These are phyloP conservation scores for Enteromius fasciolatus DNA, from an alignment of 2,797 vertebrate genomes.

Conservation along the genomic window DNA sequence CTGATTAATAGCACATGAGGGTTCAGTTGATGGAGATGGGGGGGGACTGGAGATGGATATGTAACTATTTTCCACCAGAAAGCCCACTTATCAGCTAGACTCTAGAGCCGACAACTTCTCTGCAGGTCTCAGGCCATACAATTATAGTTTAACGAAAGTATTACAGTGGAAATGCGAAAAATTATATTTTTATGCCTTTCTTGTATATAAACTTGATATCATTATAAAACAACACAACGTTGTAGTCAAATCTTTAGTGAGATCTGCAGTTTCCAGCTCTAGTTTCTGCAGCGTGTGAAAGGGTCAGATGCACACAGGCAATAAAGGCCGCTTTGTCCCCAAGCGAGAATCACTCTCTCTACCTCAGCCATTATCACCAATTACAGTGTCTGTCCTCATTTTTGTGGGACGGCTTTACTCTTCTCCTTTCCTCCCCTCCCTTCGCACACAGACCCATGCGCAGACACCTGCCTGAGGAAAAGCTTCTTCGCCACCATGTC, in stretches of 20 bases:
- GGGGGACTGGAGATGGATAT: not conserved
- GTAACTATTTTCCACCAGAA: constrained; percentile 26
- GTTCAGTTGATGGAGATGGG: constrained; percentile 16
- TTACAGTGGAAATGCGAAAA: not conserved
- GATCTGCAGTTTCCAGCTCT: constrained; percentile 6
- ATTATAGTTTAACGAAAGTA: constrained; percentile 2
- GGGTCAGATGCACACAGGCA: constrained; percentile 36
- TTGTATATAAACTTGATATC: too few species aligned
- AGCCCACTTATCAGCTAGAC: constrained; percentile 49
- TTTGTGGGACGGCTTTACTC: constrained; percentile 34
- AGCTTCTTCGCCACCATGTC: constrained; percentile 5
- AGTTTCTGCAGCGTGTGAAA: constrained; percentile 21
- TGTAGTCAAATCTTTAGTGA: constrained; percentile 6
- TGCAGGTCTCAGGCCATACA: not conserved
- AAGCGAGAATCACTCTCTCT: constrained; percentile 52
- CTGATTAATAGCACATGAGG: constrained; percentile 42
- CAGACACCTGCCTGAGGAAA: constrained; percentile 35
- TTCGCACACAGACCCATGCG: not conserved
- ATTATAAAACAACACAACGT: not conserved
- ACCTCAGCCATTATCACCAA: constrained; percentile 56
- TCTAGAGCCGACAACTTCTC: not conserved
- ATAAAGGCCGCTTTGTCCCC: constrained; percentile 46
- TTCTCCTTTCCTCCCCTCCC: constrained; percentile 15
- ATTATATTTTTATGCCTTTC: not conserved
- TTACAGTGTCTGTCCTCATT: constrained; percentile 50